A percentile compares a stretch with the other conserved stretches of the same genome.
Conservation (phyloP, 2,888 invertebrate species). For the Dicycla oo region DNA sequence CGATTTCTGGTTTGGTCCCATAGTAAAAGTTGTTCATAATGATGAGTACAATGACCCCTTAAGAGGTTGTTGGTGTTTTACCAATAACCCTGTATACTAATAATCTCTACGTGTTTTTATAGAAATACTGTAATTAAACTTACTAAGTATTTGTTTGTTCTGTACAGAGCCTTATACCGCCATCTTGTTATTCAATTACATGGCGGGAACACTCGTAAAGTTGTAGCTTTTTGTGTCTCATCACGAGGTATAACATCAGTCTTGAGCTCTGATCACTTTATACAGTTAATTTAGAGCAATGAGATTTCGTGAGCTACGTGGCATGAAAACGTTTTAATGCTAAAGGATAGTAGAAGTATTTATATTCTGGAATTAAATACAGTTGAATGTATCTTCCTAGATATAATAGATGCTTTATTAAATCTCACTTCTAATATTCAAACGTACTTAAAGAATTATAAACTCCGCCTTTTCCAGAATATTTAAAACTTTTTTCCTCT, state of each 20-base stretch:
- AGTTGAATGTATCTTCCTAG: neutral
- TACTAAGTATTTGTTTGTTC: slow-evolving; percentile 29
- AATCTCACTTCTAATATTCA: neutral
- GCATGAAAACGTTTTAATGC: neutral
- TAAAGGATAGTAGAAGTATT: neutral
- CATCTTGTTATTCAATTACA: slow-evolving; percentile 68
- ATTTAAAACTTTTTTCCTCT: neutral
- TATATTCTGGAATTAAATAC: neutral
- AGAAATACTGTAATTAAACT: neutral
- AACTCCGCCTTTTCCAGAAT: neutral
- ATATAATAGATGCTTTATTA: neutral
- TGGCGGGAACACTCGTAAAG: slow-evolving; percentile 65
- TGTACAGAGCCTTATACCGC: slow-evolving; percentile 49
- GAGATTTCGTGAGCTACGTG: neutral
- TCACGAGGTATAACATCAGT: slow-evolving; percentile 56
- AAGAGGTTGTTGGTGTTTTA: too few relatives aligned
- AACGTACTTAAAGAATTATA: neutral
- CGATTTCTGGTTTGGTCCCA: too few relatives aligned
- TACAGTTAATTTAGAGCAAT: slow-evolving; percentile 25
- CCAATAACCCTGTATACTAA: too few relatives aligned
- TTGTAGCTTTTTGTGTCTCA: slow-evolving; percentile 60
- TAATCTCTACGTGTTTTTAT: neutral
- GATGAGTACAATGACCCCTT: too few relatives aligned
- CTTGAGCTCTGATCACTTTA: slow-evolving; percentile 32
- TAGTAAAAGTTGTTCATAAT: too few relatives aligned